These are phyloP conservation scores for Drosophila trapezifrons DNA, from an alignment of 1,140 invertebrate genomes.

Conservation along the genomic window DNA sequence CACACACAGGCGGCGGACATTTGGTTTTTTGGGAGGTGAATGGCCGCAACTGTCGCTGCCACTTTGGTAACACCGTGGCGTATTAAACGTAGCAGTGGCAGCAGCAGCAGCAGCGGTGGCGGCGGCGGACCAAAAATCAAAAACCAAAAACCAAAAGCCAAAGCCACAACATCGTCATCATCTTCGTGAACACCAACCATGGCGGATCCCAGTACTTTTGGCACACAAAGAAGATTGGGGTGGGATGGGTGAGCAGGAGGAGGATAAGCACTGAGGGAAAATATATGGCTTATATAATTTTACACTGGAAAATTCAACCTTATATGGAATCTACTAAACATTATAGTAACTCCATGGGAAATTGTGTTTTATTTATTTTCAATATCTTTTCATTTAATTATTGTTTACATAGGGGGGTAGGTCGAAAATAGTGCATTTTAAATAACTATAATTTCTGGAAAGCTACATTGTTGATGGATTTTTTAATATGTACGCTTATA, in stretches of 20 bases:
- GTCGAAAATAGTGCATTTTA: no score
- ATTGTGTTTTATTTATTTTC: no score
- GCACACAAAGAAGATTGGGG: constrained; percentile 37
- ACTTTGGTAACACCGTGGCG: constrained; percentile 80
- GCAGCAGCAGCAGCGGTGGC: constrained; percentile 15
- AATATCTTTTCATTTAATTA: no score
- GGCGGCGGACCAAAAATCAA: constrained; percentile 52
- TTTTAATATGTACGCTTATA: no score
- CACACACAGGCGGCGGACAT: constrained; percentile 48
- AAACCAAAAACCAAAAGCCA: constrained; percentile 53
- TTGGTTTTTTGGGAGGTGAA: constrained; percentile 78
- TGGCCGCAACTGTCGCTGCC: constrained; percentile 81
- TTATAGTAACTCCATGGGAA: no score
- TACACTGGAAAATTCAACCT: no score
- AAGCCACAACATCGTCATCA: constrained; percentile 70
- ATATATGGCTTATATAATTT: neutral
- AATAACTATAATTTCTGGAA: no score
- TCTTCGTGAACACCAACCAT: constrained; percentile 52
- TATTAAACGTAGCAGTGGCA: constrained; percentile 73
- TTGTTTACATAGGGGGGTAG: no score
- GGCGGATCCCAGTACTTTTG: constrained; percentile 58
- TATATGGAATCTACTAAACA: no score
- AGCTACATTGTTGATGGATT: no score
- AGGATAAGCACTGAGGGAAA: constrained; percentile 10
- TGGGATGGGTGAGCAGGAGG: constrained; percentile 3